Conservation (phyloP, 2,797 vertebrate genomes). For the Dendrocincla fuliginosa region DNA sequence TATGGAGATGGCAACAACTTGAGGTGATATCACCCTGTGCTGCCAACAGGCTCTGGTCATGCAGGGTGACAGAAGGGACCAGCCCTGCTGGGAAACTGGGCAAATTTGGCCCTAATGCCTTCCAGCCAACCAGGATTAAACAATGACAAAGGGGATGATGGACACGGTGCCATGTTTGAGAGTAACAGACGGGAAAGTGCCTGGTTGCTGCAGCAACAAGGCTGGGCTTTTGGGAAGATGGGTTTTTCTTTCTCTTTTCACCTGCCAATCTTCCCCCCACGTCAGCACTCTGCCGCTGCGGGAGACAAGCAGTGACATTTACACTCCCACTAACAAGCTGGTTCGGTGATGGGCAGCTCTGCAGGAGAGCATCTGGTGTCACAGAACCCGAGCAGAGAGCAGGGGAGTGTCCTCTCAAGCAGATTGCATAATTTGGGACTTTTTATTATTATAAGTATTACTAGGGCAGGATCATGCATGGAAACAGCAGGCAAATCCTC, state of each 20-base stretch:
- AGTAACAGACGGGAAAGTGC: slow-evolving; percentile 44
- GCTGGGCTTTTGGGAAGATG: slow-evolving; percentile 38
- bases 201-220: slow-evolving; percentile 68
- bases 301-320: slow-evolving; percentile 73
- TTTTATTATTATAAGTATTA: neutral
- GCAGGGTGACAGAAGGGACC: neutral
- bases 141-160: neutral
- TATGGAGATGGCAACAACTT: neutral
- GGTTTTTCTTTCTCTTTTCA: slow-evolving; percentile 67
- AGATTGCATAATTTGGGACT: neutral
- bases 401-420: neutral
- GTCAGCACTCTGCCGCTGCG: slow-evolving; percentile 36
- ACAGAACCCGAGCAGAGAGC: slow-evolving; percentile 19
- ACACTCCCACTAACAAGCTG: slow-evolving; percentile 78
- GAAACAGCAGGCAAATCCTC: neutral
- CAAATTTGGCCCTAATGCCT: neutral
- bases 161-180: neutral
- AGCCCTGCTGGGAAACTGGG: neutral
- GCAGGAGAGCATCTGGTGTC: slow-evolving; percentile 60
- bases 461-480: neutral
- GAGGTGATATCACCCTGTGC: neutral
- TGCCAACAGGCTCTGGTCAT: neutral
- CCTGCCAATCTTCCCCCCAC: slow-evolving; percentile 68
- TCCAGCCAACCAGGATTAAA: neutral
- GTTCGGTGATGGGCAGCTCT: slow-evolving; percentile 55